Base-by-base conservation (phyloP, 2,113 vertebrate genomes). In the Accipiter virgatus region DNA sequence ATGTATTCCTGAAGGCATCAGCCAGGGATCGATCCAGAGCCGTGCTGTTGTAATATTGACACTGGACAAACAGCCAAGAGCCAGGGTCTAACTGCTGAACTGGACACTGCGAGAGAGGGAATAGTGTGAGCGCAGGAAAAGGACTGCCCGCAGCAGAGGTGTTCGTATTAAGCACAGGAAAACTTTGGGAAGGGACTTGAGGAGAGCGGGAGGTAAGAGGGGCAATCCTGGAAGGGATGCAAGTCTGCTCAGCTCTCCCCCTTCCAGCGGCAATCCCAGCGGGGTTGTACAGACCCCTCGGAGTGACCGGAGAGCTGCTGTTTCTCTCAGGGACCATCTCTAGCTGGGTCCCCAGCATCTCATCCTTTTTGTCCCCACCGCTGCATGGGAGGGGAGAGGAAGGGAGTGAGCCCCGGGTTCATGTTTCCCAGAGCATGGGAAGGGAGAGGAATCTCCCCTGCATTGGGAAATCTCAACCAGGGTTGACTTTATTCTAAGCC, bases 21-120 rank as follows among this genome's bases (percentile, higher is more conserved):
- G n/a, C 16, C 59, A 50, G 81, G 45, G 50, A 70, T 40, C 0
- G 1, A 65, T 66, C 40, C 67, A 73, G 36, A 90, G 58, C 21
- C 2, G 2, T 1, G 1, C 19, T 71, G 47, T 38, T 16, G 3
- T 20, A 36, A 26, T 7, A 5, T 3, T 27, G 55, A 43, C 3
- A 1, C 17, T 5, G 9, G 32, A 38, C 52, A 61, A 12, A 55
- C 22, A 67, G 61, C 61, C 50, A 12, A 48, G 38, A 73, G 25
- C 25, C 4, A 5, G n/a, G 12, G 9, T 75, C 17, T 81, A 6
- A 0, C 66, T 34, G 65, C 19, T 42, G 56, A n/a, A 16, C 16
- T 3, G 13, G 48, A 18, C 31, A 7, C 20, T 78, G 32, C 42
- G 43, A 32, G 20, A 86, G 3, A 43, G 18, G 10, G 18, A n/a